Base-by-base conservation (phyloP, 2,888 invertebrate species). In the Anoncus sp. region DNA sequence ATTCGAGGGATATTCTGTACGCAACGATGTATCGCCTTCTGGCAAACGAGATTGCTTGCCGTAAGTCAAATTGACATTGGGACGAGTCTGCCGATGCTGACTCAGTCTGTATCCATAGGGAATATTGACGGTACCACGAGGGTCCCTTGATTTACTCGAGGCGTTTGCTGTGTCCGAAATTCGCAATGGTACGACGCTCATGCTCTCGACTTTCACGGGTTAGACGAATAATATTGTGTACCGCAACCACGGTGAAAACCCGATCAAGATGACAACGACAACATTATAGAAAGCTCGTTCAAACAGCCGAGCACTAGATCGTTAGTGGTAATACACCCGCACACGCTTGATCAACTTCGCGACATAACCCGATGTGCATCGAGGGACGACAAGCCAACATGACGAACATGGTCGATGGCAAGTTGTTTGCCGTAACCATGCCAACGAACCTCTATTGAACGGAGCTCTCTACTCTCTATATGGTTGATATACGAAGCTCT, bases 61-160 rank as follows among this genome's bases (percentile, higher is more conserved):
- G 18, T 14, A 6, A 35, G 43, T 16, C 12, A 24, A 70, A 47
- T 70, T 60, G 18, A 53, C 63, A 63, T 57, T 62, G 47, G 75
- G 22, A 80, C 47, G 67, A 43, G 60, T 74, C 40, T 14, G 73
- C 22, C 67, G 65, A 2, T 80, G 77, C 47, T 85, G 84, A 24
- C 81, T 81, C 24, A 87, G 60, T 73, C 85, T 83, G 79, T 88
- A 84, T 9, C 85, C 89, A 63, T 79, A 67, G 31, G 82, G 70
- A 60, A 82, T 81, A 79, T 87, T 86, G 43, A 80, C 78, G 18
- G 85, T 86, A 22, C 88, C 88, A 20, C 57, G 49, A 60, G 86
- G 82, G 71, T 82, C 83, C 60, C 75, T 65, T 3, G 83, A 78
- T 74, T 81, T 75, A 14, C 81, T 81, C 22, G 76, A 75, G 5